phyloP scores from a whole-genome alignment of 2,797 vertebrate species.

The Cetoscarus ocellatus region DNA sequence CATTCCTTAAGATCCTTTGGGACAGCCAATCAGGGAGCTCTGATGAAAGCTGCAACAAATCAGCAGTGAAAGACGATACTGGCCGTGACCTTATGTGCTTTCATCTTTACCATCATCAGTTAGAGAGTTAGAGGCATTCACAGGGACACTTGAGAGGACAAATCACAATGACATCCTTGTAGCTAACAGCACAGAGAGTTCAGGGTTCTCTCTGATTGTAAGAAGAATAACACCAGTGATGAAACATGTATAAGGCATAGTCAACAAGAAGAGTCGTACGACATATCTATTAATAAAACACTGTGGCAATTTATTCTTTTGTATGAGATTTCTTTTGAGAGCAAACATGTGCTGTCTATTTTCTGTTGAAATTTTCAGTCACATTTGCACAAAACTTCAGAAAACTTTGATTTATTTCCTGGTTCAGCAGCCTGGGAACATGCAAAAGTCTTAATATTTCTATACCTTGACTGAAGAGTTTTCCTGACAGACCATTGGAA shows the following conservation, averaged over 20 bases:
- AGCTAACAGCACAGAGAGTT: conserved; percentile 1
- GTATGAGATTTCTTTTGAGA: too few relatives aligned
- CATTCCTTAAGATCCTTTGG: conserved; percentile 48
- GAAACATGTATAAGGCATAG: conserved; percentile 14
- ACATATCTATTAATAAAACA: too few relatives aligned
- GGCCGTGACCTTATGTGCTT: conserved; percentile 47
- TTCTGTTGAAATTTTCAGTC: too few relatives aligned
- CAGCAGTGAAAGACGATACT: conserved; percentile 37
- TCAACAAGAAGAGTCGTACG: too few relatives aligned
- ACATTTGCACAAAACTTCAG: too few relatives aligned
- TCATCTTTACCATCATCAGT: conserved; percentile 40
- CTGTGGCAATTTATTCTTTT: too few relatives aligned
- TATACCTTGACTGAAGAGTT: too few relatives aligned
- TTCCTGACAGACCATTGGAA: too few relatives aligned
- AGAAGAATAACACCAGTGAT: neutral
- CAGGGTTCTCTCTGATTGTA: neutral
- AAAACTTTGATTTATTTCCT: too few relatives aligned
- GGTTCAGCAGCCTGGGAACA: too few relatives aligned
- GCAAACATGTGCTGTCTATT: too few relatives aligned
- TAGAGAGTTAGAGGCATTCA: conserved; percentile 5
- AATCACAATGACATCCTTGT: neutral
- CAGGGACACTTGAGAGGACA: neutral
- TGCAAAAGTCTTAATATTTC: too few relatives aligned
- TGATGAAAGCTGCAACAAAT: conserved; percentile 67
- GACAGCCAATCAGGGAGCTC: conserved; percentile 57